These are phyloP conservation scores for Drosophila neutralis DNA, from an alignment of 2,888 invertebrate genomes.

Conservation along the genomic window DNA sequence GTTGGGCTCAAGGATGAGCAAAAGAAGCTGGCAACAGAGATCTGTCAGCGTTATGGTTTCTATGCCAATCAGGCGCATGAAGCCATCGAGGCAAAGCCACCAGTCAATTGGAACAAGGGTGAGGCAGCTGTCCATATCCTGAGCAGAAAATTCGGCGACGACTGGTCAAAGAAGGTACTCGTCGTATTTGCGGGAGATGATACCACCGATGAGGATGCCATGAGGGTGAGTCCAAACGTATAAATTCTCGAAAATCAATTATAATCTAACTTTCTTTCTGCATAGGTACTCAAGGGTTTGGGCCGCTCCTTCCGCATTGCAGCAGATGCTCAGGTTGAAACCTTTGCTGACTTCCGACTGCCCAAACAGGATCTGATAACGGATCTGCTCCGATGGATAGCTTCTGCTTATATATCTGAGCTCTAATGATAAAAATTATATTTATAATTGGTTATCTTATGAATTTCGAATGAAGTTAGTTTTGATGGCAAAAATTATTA, in stretches of 20 bases:
- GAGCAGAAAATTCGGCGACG: constrained; percentile 89
- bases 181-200: constrained; percentile 95
- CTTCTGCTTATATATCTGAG: constrained; percentile 63
- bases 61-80: constrained; percentile 88
- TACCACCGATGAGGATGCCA: constrained; percentile 95
- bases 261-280: not conserved
- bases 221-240: constrained; percentile 87
- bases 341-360: constrained; percentile 89
- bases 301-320: constrained; percentile 91
- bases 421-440: not conserved
- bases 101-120: constrained; percentile 86
- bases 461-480: not conserved
- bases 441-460: not conserved
- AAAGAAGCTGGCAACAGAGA: constrained; percentile 86
- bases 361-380: constrained; percentile 90
- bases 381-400: constrained; percentile 90
- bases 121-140: constrained; percentile 90
- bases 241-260: not conserved
- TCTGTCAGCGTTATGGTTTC: constrained; percentile 88
- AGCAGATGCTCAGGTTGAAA: constrained; percentile 88
- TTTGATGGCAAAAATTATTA: not conserved
- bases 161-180: constrained; percentile 89
- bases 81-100: constrained; percentile 91
- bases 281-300: constrained; percentile 89
- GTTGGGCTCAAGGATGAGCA: constrained; percentile 86